These are phyloP conservation scores for Melopsittacus undulatus DNA, from an alignment of 2,797 vertebrate species.

Conservation along the genomic window DNA sequence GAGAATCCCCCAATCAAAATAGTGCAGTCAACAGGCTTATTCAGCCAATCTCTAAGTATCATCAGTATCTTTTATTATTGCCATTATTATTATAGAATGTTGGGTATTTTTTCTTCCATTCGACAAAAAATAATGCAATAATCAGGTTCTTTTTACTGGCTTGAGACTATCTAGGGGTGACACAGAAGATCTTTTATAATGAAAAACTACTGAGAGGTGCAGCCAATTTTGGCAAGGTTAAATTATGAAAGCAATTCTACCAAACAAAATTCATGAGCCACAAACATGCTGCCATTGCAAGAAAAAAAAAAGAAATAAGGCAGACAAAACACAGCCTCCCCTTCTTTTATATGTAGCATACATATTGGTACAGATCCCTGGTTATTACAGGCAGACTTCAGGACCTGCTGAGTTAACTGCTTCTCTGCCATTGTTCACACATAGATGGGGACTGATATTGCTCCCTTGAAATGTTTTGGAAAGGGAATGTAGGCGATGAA, in stretches of 20 bases:
- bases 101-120: conserved; percentile 22
- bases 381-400: not conserved
- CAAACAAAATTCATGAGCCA: conserved; percentile 36
- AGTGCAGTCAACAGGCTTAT: not conserved
- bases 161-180: conserved; percentile 1
- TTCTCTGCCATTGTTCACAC: not conserved
- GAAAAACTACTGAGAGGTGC: conserved; percentile 5
- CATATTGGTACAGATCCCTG: not conserved
- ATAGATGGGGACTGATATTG: not conserved
- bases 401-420: not conserved
- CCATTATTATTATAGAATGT: conserved; percentile 30
- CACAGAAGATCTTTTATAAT: conserved; percentile 41
- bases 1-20: not conserved
- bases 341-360: not conserved
- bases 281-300: not conserved
- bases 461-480: not conserved
- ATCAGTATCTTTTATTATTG: conserved; percentile 53
- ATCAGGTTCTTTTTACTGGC: conserved; percentile 54
- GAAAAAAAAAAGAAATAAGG: not conserved
- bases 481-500: not conserved
- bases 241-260: conserved; percentile 59
- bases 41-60: not conserved
- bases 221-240: conserved; percentile 18
- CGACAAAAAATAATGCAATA: conserved; percentile 9
- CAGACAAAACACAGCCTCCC: not conserved